Conservation (phyloP, 2,888 invertebrate genomes). For the Bibio marci region DNA sequence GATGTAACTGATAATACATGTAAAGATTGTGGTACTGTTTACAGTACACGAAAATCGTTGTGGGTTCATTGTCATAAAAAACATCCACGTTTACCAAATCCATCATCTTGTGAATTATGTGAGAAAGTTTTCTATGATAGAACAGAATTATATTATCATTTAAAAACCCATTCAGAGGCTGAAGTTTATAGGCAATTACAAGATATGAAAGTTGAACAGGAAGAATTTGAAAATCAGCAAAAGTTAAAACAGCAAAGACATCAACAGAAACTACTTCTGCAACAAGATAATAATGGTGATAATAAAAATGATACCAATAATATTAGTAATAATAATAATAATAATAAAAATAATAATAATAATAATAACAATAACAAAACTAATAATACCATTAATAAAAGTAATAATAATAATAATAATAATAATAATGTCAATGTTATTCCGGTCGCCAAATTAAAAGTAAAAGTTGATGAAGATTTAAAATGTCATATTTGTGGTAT, state of each 20-base stretch:
- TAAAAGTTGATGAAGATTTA: slow-evolving; percentile 1
- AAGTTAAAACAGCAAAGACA: slow-evolving; percentile 14
- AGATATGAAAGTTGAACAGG: slow-evolving; percentile 1
- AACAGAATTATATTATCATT: slow-evolving; percentile 26
- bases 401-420: slow-evolving; percentile 5
- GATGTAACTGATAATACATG: slow-evolving; percentile 29
- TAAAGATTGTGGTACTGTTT: slow-evolving; percentile 30
- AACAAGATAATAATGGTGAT: slow-evolving; percentile 6
- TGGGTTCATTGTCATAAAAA: slow-evolving; percentile 31
- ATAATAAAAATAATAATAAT: background rate
- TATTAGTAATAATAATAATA: slow-evolving; percentile 8
- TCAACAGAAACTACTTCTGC: slow-evolving; percentile 12
- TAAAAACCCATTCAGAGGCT: slow-evolving; percentile 12
- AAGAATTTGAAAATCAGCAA: slow-evolving; percentile 10
- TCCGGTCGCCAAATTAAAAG: background rate
- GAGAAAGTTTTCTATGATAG: slow-evolving; percentile 28
- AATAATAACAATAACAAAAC: slow-evolving; percentile 13
- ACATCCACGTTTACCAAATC: slow-evolving; percentile 28
- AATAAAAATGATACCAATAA: slow-evolving; percentile 17
- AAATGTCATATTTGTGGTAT: slow-evolving; percentile 25
- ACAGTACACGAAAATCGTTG: slow-evolving; percentile 28
- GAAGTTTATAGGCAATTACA: slow-evolving; percentile 4
- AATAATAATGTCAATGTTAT: background rate
- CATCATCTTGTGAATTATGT: slow-evolving; percentile 25
- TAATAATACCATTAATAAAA: slow-evolving; percentile 11